Evolutionary conservation across 1,140 invertebrate species (phyloP), one percentile per base, ranked within the genome.

Genomic region (Micrasema longulum): DNA sequence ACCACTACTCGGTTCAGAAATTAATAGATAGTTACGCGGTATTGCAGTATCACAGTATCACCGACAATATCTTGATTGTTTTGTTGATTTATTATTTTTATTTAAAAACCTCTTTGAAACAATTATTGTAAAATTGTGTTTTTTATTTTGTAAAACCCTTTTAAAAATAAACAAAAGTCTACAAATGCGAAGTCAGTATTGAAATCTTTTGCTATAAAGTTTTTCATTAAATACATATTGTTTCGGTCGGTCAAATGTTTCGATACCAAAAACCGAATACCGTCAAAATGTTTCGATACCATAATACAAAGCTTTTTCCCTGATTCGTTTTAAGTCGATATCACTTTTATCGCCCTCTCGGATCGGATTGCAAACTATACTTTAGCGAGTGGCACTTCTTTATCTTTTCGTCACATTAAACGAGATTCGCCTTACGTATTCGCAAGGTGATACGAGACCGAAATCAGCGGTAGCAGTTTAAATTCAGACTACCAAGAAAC

Each of bases 401-500:
- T 68, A 72, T 65, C 55, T 57, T 72, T 68, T 72, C 65, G 35
- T 63, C 60, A 43, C 62, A 55, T 72, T 66, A 35, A 43, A 35
- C 57, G 69, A 22, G 43, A 52, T 52, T 48, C 43, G 45, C 23
- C 36, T 63, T 45, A 63, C 41, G 43, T 63, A 45, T 63, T 47
- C 60, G 60, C 60, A 18, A 47, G 22, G 43, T 45, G 60, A 63
- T 45, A 47, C 60, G 38, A 47, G 22, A 71, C 26, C 53, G 36
- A 57, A 66, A 63, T 41, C 50, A 31, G 43, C 31, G 62, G 55
- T 47, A 60, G 64, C 64, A 36, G 35, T 72, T 72, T 67, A 64
- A 72, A 68, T 72, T 68, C 71, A 57, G 43, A 31, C 64, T 35
- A 68, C 55, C 47, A 52, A 53, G 47, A 72, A 72, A 72, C 71